phyloP scores from a whole-genome alignment of 2,888 invertebrate species.

The Cantharis rustica region DNA sequence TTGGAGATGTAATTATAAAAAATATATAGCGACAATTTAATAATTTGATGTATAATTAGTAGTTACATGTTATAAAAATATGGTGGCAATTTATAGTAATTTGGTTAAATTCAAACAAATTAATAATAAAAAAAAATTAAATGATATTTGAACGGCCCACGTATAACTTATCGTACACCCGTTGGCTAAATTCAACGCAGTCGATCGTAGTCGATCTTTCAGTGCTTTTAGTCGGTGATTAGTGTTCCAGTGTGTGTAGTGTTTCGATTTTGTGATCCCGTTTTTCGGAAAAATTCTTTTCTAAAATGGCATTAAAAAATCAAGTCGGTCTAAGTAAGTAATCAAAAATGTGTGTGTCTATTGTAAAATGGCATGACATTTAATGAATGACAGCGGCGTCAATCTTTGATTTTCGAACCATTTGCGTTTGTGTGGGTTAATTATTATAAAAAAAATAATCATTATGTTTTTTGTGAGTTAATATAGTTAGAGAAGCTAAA shows the following conservation, averaged over 20 bases:
- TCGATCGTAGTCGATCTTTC: neutral
- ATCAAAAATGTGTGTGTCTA: neutral
- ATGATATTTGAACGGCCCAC: neutral
- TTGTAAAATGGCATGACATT: neutral
- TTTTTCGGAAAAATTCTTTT: neutral
- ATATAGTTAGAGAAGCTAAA: neutral
- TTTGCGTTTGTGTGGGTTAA: neutral
- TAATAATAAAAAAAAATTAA: neutral
- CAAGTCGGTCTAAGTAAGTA: conserved; percentile 87
- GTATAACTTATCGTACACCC: neutral
- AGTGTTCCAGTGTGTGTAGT: conserved; percentile 2
- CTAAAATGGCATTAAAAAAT: conserved; percentile 83
- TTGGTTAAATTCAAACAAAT: neutral
- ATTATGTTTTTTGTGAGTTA: neutral
- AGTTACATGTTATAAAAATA: neutral
- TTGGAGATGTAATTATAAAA: neutral
- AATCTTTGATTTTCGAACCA: neutral
- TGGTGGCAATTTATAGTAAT: neutral
- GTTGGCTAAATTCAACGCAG: neutral
- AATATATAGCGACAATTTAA: neutral
- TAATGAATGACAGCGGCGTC: neutral
- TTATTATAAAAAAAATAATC: neutral
- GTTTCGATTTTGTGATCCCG: neutral
- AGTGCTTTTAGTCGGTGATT: neutral
- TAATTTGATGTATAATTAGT: neutral